Evolutionary conservation across 2,797 vertebrate species (phyloP).

Genomic region (Aplochiton taeniatus): DNA sequence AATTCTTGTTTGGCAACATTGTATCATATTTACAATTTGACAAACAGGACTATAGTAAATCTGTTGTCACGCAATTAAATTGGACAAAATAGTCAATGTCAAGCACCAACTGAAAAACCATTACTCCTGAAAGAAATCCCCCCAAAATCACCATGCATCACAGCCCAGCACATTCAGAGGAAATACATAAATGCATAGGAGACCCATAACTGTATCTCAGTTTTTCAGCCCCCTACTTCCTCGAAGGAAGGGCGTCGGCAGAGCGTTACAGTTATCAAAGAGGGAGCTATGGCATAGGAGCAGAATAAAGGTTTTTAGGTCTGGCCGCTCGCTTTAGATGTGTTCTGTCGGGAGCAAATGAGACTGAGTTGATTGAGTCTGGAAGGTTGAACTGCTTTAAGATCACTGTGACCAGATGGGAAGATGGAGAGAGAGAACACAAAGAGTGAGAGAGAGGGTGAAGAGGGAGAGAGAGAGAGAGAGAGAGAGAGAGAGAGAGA

Average conservation of each 20-base stretch:
- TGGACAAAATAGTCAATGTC: too few species aligned
- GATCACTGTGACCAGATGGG: conserved; percentile 51
- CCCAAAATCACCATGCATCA: too few species aligned
- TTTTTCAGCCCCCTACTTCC: background rate
- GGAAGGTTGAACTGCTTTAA: conserved; percentile 49
- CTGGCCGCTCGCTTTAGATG: conserved; percentile 36
- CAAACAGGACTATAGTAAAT: too few species aligned
- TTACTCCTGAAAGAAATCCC: too few species aligned
- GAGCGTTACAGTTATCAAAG: conserved; percentile 40
- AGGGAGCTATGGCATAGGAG: conserved; percentile 21
- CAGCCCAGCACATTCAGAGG: too few species aligned
- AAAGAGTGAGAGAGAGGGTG: conserved; percentile 9
- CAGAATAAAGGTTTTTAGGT: conserved; percentile 29
- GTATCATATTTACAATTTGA: too few species aligned
- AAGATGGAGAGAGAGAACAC: conserved; percentile 40
- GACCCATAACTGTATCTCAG: too few species aligned
- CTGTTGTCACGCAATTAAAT: too few species aligned
- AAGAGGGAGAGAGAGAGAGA: conserved; percentile 38
- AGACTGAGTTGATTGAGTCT: conserved; percentile 38
- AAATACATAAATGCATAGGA: too few species aligned
- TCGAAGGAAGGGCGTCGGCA: conserved; percentile 18
- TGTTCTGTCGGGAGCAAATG: conserved; percentile 47
- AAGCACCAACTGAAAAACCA: too few species aligned
- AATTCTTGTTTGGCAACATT: too few species aligned
- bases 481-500: conserved; percentile 6